Base-by-base conservation (phyloP, 2,888 invertebrate species). In the Onchidella celtica region DNA sequence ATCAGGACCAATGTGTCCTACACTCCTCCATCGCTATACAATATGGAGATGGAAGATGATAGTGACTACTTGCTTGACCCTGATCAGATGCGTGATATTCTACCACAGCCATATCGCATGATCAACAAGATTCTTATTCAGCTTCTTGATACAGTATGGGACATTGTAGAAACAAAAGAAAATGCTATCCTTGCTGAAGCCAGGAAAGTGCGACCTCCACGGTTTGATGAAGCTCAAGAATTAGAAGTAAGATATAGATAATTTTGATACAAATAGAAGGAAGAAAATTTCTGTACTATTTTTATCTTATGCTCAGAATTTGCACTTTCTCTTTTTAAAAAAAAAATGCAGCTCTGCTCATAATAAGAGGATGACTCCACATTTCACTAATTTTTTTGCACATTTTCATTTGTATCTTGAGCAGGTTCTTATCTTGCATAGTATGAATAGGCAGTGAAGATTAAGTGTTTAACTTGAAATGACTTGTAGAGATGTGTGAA, bases 81-180 rank as follows among this genome's bases (percentile, higher is more conserved):
- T 17, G 92, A 91, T 38, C 89, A 89, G 79, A 72, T 91, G 32
- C 85, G 88, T 57, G 92, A 92, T 83, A 72, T 76, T 57, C 82
- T 92, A 14, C 92, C 92, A 32, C 92, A 92, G 83, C 92, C 92
- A 0, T 92, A 90, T 85, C 89, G 92, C 1, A 90, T 92, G 90
- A 87, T 92, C n/a, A 89, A 92, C 78, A 91, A 90, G 85, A 85
- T 92, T 59, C 55, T 92, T 4, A 75, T 72, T n/a, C 82, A 86
- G 65, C 73, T 92, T 36, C 76, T 91, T n/a, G 91, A 92, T 70
- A 87, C 88, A n/a, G 89, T 87, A 29, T 92, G 91, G 92, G 88
- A 89, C 14, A 83, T 88, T 17, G 88, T 92, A 65, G 85, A 88
- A 72, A 55, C 84, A 3, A 87, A 90, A 68, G 91, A 92, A 78